Conservation (phyloP, 2,888 invertebrate genomes). For the Sclerodermus sp. region DNA sequence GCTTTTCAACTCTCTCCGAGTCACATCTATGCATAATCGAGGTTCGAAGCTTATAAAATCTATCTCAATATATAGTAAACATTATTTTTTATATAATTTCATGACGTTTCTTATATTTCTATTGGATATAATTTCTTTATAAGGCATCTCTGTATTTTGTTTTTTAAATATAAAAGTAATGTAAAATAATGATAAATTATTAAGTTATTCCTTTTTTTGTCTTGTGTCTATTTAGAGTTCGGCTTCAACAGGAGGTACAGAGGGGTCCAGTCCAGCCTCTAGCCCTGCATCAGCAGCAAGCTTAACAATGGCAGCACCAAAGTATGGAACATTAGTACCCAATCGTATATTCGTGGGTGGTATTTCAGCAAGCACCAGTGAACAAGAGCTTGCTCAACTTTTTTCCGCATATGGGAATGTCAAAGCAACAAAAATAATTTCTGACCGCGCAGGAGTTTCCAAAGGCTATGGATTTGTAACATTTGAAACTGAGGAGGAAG, state of each 20-base stretch:
- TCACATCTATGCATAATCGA: no score
- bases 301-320: constrained; percentile 54
- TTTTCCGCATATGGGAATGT: constrained; percentile 90
- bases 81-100: background rate
- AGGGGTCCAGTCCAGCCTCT: constrained; percentile 56
- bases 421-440: constrained; percentile 91
- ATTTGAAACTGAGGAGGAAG: constrained; percentile 86
- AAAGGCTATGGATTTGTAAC: constrained; percentile 90
- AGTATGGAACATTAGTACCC: constrained; percentile 80
- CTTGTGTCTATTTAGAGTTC: constrained; percentile 45
- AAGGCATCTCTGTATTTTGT: background rate
- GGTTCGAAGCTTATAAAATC: background rate
- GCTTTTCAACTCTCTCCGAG: no score
- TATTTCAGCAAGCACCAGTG: constrained; percentile 90
- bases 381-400: constrained; percentile 86
- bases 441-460: constrained; percentile 91
- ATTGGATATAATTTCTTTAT: background rate
- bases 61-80: background rate
- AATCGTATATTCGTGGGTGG: constrained; percentile 97
- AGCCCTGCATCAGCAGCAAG: constrained; percentile 53
- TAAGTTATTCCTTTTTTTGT: no score
- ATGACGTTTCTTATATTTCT: no score
- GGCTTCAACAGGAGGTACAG: constrained; percentile 54
- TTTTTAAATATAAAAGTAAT: no score
- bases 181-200: no score